These are phyloP conservation scores for Myiozetetes cayanensis DNA, from an alignment of 2,113 vertebrate genomes.

Conservation along the genomic window DNA sequence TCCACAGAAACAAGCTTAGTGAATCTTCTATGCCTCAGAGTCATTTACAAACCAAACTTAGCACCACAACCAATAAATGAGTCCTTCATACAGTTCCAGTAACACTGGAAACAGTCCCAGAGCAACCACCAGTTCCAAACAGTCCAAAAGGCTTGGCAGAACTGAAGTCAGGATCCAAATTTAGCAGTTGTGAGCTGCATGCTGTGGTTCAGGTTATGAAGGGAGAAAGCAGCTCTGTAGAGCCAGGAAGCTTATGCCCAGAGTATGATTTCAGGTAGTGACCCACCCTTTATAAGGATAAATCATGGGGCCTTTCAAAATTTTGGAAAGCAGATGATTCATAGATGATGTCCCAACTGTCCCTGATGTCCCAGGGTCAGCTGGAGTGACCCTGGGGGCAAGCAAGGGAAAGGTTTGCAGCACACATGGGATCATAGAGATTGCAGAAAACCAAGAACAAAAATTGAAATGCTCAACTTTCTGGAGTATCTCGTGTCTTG, in stretches of 20 bases:
- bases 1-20: not conserved
- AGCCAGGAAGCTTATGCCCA: not conserved
- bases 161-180: constrained; percentile 17
- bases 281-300: not conserved
- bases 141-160: not conserved
- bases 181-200: not conserved
- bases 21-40: not conserved
- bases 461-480: not conserved
- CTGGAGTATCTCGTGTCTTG: not conserved
- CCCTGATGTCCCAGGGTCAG: not conserved
- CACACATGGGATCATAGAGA: not conserved
- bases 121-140: constrained; percentile 10
- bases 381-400: not conserved
- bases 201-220: not conserved
- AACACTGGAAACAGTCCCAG: constrained; percentile 30
- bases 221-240: not conserved
- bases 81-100: constrained; percentile 31
- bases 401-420: not conserved
- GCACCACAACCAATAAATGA: not conserved
- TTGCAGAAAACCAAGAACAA: not conserved
- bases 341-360: not conserved
- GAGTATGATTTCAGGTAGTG: not conserved
- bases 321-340: not conserved
- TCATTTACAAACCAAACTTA: constrained; percentile 30
- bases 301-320: not conserved